Conservation (phyloP, 2,797 vertebrate species). For the Thaleichthys pacificus region DNA sequence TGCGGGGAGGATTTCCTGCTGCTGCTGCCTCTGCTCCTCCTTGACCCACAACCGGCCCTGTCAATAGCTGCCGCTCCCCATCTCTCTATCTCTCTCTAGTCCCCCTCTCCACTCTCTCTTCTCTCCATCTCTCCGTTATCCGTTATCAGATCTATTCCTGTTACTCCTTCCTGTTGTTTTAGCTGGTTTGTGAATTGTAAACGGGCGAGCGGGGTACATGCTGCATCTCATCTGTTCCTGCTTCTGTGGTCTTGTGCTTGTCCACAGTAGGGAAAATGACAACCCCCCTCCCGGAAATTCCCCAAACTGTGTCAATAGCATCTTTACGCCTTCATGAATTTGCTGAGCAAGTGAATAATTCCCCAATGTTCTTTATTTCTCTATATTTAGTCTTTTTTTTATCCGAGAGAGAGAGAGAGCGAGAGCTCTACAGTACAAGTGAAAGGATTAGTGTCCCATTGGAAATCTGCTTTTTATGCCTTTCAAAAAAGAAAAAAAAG, state of each 20-base stretch:
- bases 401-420: constrained; percentile 31
- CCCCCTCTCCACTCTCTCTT: background rate
- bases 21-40: background rate
- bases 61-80: background rate
- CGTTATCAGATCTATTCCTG: too few species aligned
- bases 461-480: constrained; percentile 45
- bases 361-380: constrained; percentile 42
- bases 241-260: constrained; percentile 14
- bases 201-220: too few species aligned
- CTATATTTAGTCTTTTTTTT: constrained; percentile 56
- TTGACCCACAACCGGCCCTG: background rate
- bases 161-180: too few species aligned
- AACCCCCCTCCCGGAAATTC: background rate
- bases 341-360: constrained; percentile 30
- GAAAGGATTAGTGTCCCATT: constrained; percentile 39
- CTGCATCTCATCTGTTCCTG: background rate
- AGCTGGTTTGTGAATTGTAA: too few species aligned
- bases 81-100: background rate
- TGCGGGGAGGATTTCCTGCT: background rate
- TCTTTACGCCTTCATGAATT: constrained; percentile 52
- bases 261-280: constrained; percentile 16
- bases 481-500: constrained; percentile 36
- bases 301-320: constrained; percentile 52
- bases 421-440: constrained; percentile 13
- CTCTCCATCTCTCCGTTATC: background rate